Evolutionary conservation across 2,797 vertebrate genomes (phyloP).

Genomic region (Catamblyrhynchus diadema): DNA sequence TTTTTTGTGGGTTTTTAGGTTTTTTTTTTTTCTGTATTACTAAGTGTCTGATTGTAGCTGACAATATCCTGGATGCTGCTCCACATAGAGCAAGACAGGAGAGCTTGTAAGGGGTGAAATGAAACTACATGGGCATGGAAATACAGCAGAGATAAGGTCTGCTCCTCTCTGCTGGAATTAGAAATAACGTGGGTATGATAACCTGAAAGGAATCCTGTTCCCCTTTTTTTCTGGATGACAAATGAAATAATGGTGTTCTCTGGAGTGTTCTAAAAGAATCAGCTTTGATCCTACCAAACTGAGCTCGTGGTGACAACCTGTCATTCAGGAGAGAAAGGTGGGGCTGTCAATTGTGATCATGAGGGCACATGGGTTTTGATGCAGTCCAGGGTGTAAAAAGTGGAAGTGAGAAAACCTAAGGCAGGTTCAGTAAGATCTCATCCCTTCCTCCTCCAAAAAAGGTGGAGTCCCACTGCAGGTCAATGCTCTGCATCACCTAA

Average conservation of each 20-base stretch:
- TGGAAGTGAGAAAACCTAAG: background rate
- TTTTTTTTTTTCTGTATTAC: background rate
- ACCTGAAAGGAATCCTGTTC: background rate
- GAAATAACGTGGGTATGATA: background rate
- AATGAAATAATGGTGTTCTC: background rate
- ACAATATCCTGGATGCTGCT: background rate
- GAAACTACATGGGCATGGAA: background rate
- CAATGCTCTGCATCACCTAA: background rate
- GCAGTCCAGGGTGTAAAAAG: background rate
- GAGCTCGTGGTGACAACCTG: background rate
- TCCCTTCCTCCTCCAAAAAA: background rate
- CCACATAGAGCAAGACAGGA: background rate
- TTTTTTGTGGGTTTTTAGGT: background rate
- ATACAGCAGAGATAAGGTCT: background rate
- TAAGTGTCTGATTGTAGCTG: background rate
- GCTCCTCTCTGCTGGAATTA: background rate
- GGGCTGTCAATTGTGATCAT: background rate
- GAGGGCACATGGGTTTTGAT: rapidly evolving
- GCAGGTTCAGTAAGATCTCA: background rate
- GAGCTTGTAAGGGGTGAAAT: background rate
- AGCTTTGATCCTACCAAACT: background rate
- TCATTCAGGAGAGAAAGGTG: background rate
- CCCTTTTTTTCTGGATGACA: background rate
- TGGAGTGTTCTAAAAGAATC: background rate
- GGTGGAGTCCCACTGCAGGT: background rate